phyloP scores from a whole-genome alignment of 2,113 vertebrate genomes.

The Chaenogobius annularis region DNA sequence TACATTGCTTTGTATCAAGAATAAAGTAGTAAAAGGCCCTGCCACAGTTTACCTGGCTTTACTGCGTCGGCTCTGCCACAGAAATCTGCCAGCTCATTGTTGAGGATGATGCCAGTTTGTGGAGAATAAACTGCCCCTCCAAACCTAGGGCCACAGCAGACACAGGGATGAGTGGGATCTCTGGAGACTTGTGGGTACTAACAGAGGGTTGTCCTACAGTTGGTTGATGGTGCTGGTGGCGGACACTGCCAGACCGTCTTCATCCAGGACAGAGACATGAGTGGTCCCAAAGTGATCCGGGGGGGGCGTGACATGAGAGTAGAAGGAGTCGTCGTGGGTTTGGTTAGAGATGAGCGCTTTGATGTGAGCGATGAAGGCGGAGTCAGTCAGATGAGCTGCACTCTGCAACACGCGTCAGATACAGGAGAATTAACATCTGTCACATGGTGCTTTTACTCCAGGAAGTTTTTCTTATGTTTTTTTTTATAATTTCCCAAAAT shows the following conservation, averaged over 20 bases:
- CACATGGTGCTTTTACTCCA: not conserved
- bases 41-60: conserved; percentile 69
- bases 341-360: conserved; percentile 66
- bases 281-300: conserved; percentile 72
- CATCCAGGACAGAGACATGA: conserved; percentile 81
- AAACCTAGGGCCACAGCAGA: conserved; percentile 76
- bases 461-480: no score
- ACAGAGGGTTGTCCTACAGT: conserved; percentile 71
- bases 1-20: no score
- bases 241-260: conserved; percentile 83
- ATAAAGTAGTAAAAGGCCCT: no score
- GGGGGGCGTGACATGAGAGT: conserved; percentile 40
- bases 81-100: conserved; percentile 92
- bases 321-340: conserved; percentile 45
- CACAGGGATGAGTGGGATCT: not conserved
- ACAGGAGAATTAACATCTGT: not conserved
- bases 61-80: conserved; percentile 66
- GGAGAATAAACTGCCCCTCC: conserved; percentile 87
- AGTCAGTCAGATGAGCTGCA: conserved; percentile 61
- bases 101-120: conserved; percentile 89
- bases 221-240: conserved; percentile 92
- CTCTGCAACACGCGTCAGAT: conserved; percentile 29
- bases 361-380: conserved; percentile 60
- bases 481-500: no score
- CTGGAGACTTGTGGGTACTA: not conserved